phyloP scores from a whole-genome alignment of 2,888 invertebrate genomes.

The Bruchidius siliquastri region DNA sequence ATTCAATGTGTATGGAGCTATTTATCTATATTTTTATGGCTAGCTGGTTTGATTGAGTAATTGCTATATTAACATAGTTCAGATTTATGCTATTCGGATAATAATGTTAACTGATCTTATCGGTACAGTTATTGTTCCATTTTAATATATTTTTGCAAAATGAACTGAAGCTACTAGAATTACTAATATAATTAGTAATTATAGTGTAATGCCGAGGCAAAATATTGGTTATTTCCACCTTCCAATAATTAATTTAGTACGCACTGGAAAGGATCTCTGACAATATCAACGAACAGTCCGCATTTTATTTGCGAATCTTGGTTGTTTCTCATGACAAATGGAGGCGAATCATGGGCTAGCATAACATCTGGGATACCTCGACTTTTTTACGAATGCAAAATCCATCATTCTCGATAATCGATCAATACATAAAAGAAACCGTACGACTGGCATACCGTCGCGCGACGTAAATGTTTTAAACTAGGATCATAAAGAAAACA shows the following conservation, averaged over 20 bases:
- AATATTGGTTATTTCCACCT: no score
- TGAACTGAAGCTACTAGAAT: background rate
- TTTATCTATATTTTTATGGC: background rate
- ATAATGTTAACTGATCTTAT: background rate
- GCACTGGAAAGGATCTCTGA: no score
- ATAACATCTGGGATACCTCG: background rate
- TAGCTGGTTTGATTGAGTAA: background rate
- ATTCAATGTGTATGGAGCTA: background rate
- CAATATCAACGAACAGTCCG: no score
- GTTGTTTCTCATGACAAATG: background rate
- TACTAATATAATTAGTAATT: no score
- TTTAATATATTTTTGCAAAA: background rate
- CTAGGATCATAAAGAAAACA: conserved; percentile 32
- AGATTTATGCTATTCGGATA: background rate
- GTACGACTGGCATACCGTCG: background rate
- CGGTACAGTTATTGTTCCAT: background rate
- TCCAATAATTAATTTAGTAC: no score
- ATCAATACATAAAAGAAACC: background rate
- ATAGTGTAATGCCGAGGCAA: no score
- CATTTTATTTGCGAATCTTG: no score
- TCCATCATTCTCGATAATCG: background rate
- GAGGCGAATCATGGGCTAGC: background rate
- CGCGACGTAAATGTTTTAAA: conserved; percentile 24
- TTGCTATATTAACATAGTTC: background rate
- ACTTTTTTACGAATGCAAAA: background rate